Evolutionary conservation across 2,888 invertebrate species (phyloP).

Genomic region (Ichneumoninae sp.): DNA sequence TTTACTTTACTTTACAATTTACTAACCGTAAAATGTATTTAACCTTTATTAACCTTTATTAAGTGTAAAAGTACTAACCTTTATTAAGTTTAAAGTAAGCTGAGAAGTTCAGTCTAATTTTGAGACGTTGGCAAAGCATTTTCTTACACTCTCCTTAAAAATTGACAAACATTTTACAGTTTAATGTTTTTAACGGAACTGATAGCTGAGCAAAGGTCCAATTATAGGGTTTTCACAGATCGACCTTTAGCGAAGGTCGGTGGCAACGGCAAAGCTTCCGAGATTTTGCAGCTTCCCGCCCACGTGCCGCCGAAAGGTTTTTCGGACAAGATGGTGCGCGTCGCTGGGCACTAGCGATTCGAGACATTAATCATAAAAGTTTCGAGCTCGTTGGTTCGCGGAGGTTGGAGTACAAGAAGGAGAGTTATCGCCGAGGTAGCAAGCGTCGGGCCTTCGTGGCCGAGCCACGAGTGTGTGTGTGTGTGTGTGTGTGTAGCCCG

Average conservation of each 20-base stretch:
- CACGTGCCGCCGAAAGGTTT: conserved; percentile 40
- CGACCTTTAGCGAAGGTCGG: conserved; percentile 9
- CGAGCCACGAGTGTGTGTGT: neutral
- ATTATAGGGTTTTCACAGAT: conserved; percentile 10
- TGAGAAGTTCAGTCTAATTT: no score
- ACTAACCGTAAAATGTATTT: no score
- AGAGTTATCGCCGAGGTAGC: conserved; percentile 51
- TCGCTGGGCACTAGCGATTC: conserved; percentile 45
- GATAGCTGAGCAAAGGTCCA: neutral
- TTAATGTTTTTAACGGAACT: no score
- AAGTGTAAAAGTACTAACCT: no score
- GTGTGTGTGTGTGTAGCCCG: neutral
- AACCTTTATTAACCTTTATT: no score
- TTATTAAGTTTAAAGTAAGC: no score
- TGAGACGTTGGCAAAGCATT: no score
- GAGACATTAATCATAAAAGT: conserved; percentile 70
- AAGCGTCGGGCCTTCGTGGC: conserved; percentile 19
- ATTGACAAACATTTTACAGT: no score
- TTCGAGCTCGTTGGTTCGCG: conserved; percentile 60
- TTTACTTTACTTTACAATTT: no score
- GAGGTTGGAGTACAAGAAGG: conserved; percentile 55
- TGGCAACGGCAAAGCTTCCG: conserved; percentile 51
- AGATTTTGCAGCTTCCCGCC: conserved; percentile 12
- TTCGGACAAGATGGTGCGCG: conserved; percentile 58
- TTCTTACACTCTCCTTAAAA: no score